A percentile compares a stretch with the other conserved stretches of the same genome.
These are phyloP conservation scores for Lycocerus yunnanus DNA, from an alignment of 2,888 invertebrate species.

Conservation along the genomic window DNA sequence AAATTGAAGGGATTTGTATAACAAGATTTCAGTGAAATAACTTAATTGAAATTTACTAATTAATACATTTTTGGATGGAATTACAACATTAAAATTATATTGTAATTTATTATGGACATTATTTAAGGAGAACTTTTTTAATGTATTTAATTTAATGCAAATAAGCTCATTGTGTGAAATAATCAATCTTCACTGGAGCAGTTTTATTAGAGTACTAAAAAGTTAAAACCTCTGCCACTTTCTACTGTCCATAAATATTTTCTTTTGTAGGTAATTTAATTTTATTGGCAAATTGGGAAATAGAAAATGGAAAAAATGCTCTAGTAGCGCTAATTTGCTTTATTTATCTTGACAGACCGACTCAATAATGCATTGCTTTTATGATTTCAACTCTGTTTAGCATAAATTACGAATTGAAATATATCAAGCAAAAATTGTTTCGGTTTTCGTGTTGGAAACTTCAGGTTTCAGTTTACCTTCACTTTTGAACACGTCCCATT, in stretches of 20 bases:
- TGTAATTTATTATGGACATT: not conserved
- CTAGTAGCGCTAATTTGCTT: not conserved
- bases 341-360: not conserved
- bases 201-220: not conserved
- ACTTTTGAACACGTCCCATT: not conserved
- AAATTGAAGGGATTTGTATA: not conserved
- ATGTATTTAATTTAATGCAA: not conserved
- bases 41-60: not conserved
- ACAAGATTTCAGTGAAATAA: not conserved
- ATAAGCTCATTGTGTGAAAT: not conserved
- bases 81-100: not conserved
- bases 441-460: not conserved
- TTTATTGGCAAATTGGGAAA: not conserved
- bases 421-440: not conserved
- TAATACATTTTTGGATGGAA: not conserved
- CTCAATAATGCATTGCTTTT: not conserved
- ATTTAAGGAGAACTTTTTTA: not conserved
- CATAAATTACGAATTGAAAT: not conserved
- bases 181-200: not conserved
- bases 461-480: not conserved
- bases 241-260: not conserved
- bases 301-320: not conserved
- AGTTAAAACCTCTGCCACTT: not conserved
- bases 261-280: not conserved
- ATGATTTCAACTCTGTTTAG: not conserved